A percentile compares a stretch with the other conserved stretches of the same genome.
These are phyloP conservation scores for Cephalopholis sonnerati DNA, from an alignment of 2,113 vertebrate genomes.

Conservation along the genomic window DNA sequence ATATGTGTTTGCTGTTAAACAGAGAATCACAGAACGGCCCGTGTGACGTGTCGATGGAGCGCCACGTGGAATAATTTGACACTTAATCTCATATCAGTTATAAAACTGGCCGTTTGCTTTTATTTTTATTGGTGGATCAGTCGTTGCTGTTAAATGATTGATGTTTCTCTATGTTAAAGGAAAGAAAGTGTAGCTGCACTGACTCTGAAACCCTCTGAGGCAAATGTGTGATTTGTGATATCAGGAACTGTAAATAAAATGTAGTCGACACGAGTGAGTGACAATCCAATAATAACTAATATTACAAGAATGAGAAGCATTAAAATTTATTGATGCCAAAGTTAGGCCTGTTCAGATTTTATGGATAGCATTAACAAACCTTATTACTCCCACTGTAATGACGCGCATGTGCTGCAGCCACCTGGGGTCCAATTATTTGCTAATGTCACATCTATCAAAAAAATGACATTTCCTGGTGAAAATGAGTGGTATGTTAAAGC, in stretches of 20 bases:
- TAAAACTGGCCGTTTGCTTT: not conserved
- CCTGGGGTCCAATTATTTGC: not conserved
- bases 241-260: not conserved
- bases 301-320: conserved; percentile 1
- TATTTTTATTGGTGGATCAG: too few relatives aligned
- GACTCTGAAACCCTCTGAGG: not conserved
- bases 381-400: not conserved
- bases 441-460: not conserved
- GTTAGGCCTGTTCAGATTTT: not conserved
- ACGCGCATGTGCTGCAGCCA: not conserved
- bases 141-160: not conserved
- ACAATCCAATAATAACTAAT: not conserved
- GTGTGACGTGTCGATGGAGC: not conserved
- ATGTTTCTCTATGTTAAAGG: not conserved
- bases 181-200: not conserved
- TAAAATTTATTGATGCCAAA: not conserved
- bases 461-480: not conserved
- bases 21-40: not conserved
- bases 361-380: not conserved
- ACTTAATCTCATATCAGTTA: not conserved
- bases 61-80: not conserved
- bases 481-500: not conserved
- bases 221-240: not conserved
- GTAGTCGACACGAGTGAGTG: not conserved
- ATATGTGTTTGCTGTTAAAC: not conserved